These are phyloP conservation scores for Dynastes hyllus DNA, from an alignment of 2,888 invertebrate genomes.

Conservation along the genomic window DNA sequence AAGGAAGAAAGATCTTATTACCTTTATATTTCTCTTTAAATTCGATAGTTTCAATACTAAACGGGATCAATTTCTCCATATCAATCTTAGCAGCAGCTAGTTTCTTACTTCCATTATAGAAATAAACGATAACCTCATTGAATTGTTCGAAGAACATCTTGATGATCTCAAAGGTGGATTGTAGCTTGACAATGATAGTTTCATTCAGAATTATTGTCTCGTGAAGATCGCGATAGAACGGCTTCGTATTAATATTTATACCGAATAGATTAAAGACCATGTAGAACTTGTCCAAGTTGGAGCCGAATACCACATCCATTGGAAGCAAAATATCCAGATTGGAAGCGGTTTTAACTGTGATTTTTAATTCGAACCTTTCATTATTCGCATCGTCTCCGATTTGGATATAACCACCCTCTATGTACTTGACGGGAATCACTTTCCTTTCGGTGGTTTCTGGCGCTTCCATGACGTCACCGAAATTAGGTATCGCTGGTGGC, in stretches of 20 bases:
- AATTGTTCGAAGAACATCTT: constrained; percentile 62
- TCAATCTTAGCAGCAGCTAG: constrained; percentile 64
- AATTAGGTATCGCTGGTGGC: constrained; percentile 52
- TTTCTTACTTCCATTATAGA: constrained; percentile 63
- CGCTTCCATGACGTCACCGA: constrained; percentile 33
- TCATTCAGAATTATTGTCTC: constrained; percentile 65
- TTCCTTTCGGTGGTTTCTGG: constrained; percentile 60
- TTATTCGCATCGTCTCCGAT: constrained; percentile 70
- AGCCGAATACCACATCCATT: constrained; percentile 65
- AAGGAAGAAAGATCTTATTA: neutral
- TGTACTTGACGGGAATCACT: constrained; percentile 68
- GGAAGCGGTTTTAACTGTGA: constrained; percentile 74
- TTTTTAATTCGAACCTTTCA: constrained; percentile 73
- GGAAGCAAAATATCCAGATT: constrained; percentile 74
- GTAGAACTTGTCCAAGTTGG: constrained; percentile 62
- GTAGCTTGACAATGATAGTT: constrained; percentile 64
- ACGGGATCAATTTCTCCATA: constrained; percentile 57
- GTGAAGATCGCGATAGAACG: constrained; percentile 65
- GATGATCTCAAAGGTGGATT: constrained; percentile 62
- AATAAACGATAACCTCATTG: constrained; percentile 62
- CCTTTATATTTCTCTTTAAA: constrained; percentile 48
- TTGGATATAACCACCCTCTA: constrained; percentile 75
- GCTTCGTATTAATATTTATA: constrained; percentile 66
- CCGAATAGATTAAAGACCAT: constrained; percentile 67
- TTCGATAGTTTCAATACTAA: constrained; percentile 42